These are phyloP conservation scores for Deladenus siricidicola DNA, from an alignment of 2,888 invertebrate genomes.

Conservation along the genomic window DNA sequence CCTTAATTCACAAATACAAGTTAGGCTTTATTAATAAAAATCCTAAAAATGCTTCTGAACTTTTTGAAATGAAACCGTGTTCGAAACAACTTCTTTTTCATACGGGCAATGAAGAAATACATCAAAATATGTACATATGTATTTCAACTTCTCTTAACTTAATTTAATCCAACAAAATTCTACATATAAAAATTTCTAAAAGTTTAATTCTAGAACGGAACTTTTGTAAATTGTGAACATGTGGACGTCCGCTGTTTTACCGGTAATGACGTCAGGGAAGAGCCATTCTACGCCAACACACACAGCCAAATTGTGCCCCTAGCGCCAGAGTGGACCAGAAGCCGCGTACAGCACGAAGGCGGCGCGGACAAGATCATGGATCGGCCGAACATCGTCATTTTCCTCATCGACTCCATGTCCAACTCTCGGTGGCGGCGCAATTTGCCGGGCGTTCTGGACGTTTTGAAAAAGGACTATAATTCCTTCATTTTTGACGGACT, in stretches of 20 bases:
- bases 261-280: neutral
- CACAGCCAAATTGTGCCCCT: slow-evolving; percentile 1
- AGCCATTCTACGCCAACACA: neutral
- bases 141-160: too few species aligned
- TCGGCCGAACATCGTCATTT: slow-evolving; percentile 53
- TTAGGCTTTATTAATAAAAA: too few species aligned
- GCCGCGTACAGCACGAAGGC: too few species aligned
- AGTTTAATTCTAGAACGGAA: slow-evolving; percentile 26
- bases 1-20: too few species aligned
- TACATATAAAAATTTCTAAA: neutral
- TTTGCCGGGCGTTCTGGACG: slow-evolving; percentile 49
- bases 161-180: too few species aligned
- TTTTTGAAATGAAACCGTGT: too few species aligned
- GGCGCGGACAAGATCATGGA: too few species aligned
- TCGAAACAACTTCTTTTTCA: too few species aligned
- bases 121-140: too few species aligned
- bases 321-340: neutral
- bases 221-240: slow-evolving; percentile 33
- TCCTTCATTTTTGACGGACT: slow-evolving; percentile 45
- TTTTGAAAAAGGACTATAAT: slow-evolving; percentile 39
- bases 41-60: too few species aligned
- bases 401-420: slow-evolving; percentile 56
- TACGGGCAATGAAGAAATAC: too few species aligned
- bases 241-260: slow-evolving; percentile 34
- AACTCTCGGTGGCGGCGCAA: slow-evolving; percentile 53